Evolutionary conservation across 2,888 invertebrate species (phyloP), one percentile per base, ranked within the genome.

Genomic region (Chymomyza fuscimana): DNA sequence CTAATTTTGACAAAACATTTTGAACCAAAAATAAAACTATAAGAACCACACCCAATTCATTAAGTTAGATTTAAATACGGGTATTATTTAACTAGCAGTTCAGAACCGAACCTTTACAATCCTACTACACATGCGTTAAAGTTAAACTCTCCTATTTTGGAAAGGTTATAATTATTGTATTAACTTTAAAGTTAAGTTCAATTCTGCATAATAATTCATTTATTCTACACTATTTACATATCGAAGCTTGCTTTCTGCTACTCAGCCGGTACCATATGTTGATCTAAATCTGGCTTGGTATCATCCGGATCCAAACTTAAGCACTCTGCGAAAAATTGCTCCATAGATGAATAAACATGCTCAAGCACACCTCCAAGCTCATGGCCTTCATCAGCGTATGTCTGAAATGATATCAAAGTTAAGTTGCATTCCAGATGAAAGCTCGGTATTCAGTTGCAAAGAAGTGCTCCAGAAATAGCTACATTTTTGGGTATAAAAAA

Each of bases 291-390:
- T 77, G 94, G 93, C 91, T 94, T 94, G 80, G 94, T 94, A 90
- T 95, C 95, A 90, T 95, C 95, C 72, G 95, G 95, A 93, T 97
- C 97, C 92, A 97, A 94, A 92, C 95, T 96, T 93, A 97, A 95
- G 94, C 97, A 97, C 93, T 97, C 95, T 92, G 96, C 94, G 92
- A 98, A 95, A 93, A 95, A 98, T 93, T 97, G 96, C 93, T 97
- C 97, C 97, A 98, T 97, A 85, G 97, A 97, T 89, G 96, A 94
- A 93, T 97, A 97, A 82, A 97, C 95, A 93, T 98, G 98, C 91
- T 97, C 96, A 88, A 96, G 94, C 76, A 97, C 97, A 70, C 97
- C 97, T 81, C 93, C 93, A 76, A 98, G 93, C 83, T 95, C 94
- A 92, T 98, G 97, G 74, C 96, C 97, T 93, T 97, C 97, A 91